These are phyloP conservation scores for Pelobates fuscus DNA, from an alignment of 2,113 vertebrate species.

Conservation along the genomic window DNA sequence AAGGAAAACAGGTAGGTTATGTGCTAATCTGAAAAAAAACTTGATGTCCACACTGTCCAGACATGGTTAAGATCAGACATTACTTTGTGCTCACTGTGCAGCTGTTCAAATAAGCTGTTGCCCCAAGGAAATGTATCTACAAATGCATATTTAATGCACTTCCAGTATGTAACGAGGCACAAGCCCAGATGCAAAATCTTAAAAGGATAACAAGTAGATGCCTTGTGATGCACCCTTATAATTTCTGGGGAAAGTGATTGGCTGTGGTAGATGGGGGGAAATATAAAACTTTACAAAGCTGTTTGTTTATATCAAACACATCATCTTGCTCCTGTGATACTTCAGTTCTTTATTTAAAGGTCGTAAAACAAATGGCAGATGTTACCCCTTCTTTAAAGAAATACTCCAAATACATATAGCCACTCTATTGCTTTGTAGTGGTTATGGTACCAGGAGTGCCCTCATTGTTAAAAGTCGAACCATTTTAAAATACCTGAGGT, in stretches of 20 bases:
- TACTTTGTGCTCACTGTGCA: conserved; percentile 65
- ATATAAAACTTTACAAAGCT: conserved; percentile 73
- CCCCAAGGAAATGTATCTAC: conserved; percentile 66
- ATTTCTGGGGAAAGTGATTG: conserved; percentile 78
- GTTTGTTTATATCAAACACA: conserved; percentile 84
- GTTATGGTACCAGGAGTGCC: no score
- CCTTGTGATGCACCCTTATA: conserved; percentile 75
- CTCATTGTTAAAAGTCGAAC: no score
- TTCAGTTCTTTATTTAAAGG: no score
- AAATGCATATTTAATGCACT: conserved; percentile 58
- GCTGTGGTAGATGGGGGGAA: conserved; percentile 73
- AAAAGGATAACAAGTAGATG: conserved; percentile 70
- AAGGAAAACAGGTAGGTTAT: conserved; percentile 74
- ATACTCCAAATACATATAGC: no score
- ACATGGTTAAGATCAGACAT: conserved; percentile 58
- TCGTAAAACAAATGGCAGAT: no score
- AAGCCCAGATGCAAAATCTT: conserved; percentile 70
- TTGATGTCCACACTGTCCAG: conserved; percentile 58
- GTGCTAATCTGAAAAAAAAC: conserved; percentile 62
- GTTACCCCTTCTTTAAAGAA: no score
- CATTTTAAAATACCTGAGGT: no score
- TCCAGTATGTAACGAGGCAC: conserved; percentile 61
- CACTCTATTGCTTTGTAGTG: no score
- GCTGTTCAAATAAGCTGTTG: conserved; percentile 74
- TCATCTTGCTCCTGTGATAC: conserved; percentile 59